These are phyloP conservation scores for Pyrrhia umbra DNA, from an alignment of 2,888 invertebrate species.

Conservation along the genomic window DNA sequence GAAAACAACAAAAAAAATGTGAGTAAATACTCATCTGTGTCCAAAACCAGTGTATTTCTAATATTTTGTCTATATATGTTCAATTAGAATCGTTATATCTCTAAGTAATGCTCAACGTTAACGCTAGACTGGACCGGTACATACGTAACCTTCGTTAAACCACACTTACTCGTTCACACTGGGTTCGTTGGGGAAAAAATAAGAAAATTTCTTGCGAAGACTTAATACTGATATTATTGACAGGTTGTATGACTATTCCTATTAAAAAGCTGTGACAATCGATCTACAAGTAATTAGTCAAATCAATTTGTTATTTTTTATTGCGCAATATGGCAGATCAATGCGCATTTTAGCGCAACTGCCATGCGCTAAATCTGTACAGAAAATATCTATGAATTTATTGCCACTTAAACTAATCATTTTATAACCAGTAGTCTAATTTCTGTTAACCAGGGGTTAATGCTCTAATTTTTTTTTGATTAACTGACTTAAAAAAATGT, in stretches of 20 bases:
- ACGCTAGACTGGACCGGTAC: conserved; percentile 57
- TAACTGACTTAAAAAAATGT: no score
- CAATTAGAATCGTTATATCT: conserved; percentile 44
- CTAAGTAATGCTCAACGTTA: conserved; percentile 51
- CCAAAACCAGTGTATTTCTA: conserved; percentile 42
- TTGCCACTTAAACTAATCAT: no score
- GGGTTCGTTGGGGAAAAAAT: conserved; percentile 3
- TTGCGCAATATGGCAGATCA: background rate
- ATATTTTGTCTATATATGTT: conserved; percentile 41
- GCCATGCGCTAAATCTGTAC: background rate
- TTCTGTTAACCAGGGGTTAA: no score
- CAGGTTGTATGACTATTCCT: no score
- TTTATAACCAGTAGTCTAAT: no score
- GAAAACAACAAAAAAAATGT: no score
- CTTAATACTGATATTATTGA: conserved; percentile 45
- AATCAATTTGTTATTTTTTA: no score
- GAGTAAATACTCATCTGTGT: conserved; percentile 1
- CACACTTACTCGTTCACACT: conserved; percentile 17
- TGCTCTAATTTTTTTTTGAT: no score
- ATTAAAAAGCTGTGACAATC: no score
- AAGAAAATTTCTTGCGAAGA: background rate
- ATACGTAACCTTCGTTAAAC: conserved; percentile 35
- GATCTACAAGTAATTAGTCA: no score
- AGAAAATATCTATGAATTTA: no score
- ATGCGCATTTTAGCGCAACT: background rate